Evolutionary conservation across 2,888 invertebrate genomes (phyloP).

Genomic region (Stenolophus ochropezus): DNA sequence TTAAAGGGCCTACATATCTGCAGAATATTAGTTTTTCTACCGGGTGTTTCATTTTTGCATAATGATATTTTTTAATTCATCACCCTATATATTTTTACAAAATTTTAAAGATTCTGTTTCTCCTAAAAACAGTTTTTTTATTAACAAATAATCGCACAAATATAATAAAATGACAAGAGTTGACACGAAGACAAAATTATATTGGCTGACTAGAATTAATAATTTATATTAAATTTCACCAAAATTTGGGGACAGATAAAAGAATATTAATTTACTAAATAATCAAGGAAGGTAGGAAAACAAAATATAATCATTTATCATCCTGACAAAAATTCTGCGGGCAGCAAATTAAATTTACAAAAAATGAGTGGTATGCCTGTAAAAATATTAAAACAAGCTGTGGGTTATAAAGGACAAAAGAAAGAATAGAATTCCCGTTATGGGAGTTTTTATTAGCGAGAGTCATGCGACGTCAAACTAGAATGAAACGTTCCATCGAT

Average conservation of each 20-base stretch:
- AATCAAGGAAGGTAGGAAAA: background rate
- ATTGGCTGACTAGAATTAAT: no score
- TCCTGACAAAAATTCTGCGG: background rate
- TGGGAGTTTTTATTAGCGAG: background rate
- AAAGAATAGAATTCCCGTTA: slow-evolving; percentile 7
- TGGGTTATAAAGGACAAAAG: background rate
- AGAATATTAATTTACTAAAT: background rate
- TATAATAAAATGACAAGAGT: background rate
- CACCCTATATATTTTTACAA: no score
- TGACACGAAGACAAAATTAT: background rate
- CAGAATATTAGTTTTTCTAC: no score
- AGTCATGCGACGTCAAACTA: slow-evolving; percentile 19
- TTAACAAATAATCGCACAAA: no score
- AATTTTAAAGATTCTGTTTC: no score
- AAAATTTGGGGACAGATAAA: no score
- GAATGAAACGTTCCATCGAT: slow-evolving; percentile 20
- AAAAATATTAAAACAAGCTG: background rate
- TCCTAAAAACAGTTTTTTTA: no score
- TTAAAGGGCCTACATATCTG: no score
- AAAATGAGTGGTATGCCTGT: background rate
- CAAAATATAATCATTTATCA: background rate
- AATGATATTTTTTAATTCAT: no score
- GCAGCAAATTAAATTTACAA: slow-evolving; percentile 10
- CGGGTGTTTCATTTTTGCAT: no score
- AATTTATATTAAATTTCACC: no score